Percentiles rank a stretch among this genome's conserved stretches.
Conservation (phyloP, 2,888 invertebrate genomes). For the Zaprionus obscuricornis region DNA sequence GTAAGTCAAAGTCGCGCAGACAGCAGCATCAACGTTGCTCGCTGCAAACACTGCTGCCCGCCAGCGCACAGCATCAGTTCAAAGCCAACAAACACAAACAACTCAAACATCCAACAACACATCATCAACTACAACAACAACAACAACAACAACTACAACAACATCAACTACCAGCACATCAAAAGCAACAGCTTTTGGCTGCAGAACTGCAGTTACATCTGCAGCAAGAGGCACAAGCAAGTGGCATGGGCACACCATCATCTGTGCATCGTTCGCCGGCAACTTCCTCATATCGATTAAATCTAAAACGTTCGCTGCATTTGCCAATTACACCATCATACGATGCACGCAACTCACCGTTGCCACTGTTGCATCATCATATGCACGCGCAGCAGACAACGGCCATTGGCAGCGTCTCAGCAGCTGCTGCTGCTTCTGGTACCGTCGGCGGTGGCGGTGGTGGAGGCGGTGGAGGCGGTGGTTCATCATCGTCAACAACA, state of each 20-base stretch:
- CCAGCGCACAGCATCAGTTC: constrained; percentile 78
- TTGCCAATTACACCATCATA: constrained; percentile 83
- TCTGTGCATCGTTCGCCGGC: constrained; percentile 75
- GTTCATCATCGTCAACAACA: constrained; percentile 58
- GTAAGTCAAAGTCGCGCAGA: constrained; percentile 84
- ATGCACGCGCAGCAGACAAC: constrained; percentile 67
- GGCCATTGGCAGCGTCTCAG: constrained; percentile 65
- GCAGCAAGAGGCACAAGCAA: constrained; percentile 60
- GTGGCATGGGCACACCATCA: constrained; percentile 65
- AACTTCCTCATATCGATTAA: constrained; percentile 80
- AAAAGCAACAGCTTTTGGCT: constrained; percentile 69
- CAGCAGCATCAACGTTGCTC: constrained; percentile 81
- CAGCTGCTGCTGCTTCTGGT: constrained; percentile 49
- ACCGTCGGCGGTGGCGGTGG: constrained; percentile 22
- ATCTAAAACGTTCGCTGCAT: constrained; percentile 80
- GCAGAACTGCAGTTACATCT: constrained; percentile 62
- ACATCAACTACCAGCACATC: constrained; percentile 62
- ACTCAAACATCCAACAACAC: constrained; percentile 62
- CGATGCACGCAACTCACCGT: constrained; percentile 81
- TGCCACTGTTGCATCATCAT: constrained; percentile 82
- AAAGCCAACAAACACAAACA: constrained; percentile 78
- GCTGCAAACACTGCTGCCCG: constrained; percentile 80
- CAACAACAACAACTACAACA: constrained; percentile 38
- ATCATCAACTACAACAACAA: constrained; percentile 45
- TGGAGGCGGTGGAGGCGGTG: constrained; percentile 40